Evolutionary conservation across 2,888 invertebrate species (phyloP).

Genomic region (Drosophila mimetica): DNA sequence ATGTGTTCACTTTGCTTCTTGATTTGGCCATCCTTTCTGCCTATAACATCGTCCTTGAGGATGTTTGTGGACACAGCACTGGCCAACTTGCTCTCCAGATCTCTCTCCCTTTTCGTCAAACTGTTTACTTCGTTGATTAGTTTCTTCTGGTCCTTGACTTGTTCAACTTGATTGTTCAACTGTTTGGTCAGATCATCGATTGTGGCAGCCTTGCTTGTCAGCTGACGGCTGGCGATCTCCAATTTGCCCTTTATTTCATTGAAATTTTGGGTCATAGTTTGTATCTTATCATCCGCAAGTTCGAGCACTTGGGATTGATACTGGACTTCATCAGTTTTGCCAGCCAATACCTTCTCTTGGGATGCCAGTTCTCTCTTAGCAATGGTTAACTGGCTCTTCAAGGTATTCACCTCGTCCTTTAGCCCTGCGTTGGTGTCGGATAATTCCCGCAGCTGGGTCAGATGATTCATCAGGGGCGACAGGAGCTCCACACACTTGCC

Average conservation of each 20-base stretch:
- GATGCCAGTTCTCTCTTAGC: neutral
- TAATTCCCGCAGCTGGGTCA: neutral
- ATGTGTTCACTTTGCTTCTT: neutral
- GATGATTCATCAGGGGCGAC: neutral
- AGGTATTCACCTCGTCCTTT: neutral
- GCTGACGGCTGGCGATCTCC: no score
- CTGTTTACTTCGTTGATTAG: neutral
- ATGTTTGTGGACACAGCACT: neutral
- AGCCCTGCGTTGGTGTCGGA: neutral
- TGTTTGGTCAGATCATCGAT: neutral
- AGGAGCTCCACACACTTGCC: neutral
- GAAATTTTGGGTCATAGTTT: neutral
- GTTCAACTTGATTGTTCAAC: neutral
- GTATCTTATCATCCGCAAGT: neutral
- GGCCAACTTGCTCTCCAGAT: neutral
- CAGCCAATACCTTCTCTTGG: neutral
- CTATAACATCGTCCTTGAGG: neutral
- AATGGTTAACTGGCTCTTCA: neutral
- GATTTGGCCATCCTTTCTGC: neutral
- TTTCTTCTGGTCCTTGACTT: neutral
- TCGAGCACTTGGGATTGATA: neutral
- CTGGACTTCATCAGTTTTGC: neutral
- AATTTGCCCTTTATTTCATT: neutral
- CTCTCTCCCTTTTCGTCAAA: neutral
- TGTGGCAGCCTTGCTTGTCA: no score